Evolutionary conservation across 2,113 vertebrate species (phyloP), one percentile per base, ranked within the genome.

Genomic region (Ictidomys tridecemlineatus): DNA sequence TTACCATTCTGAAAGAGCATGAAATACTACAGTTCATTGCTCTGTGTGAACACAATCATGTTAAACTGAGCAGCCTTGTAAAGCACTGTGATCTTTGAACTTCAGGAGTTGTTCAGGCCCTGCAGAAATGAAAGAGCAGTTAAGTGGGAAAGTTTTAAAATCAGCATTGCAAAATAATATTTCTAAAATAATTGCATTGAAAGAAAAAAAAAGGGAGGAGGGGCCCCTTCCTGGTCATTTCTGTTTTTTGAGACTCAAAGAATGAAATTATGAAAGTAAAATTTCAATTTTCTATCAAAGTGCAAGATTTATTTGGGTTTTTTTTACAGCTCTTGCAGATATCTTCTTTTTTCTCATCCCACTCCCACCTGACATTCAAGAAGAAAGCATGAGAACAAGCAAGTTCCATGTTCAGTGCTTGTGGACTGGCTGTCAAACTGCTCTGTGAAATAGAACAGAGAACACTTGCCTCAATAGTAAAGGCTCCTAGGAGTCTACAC

Each of bases 81-180:
- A 98, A 95, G 92, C 56, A 39, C 96, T 98, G 97, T 98, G 96
- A 95, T 87, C 96, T 96, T 96, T 98, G 98, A 98, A 98, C 95
- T 98, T 85, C 67, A 83, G 13, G 42, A 77, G 30, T 53, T 73
- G 13, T 70, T 95, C n/a, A 73, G 51, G 70, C 79, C 76, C 34
- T 80, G 39, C 13, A 51, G 58, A 94, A 94, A 61, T 93, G 70
- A 94, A 94, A 89, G 92, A 87, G 32, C 37, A 82, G 67, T 67
- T 89, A 72, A 84, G 26, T 30, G 39, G 42, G 87, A 79, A 95
- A 73, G 48, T 93, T 93, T 94, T 13, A 39, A 92, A 74, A 83
- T 94, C 61, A n/a, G 67, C 11, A 53, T 69, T 80, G 53, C 89
- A 93, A 91, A 88, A 85, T 79, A 78, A 73, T 78, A 93, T 87